phyloP scores from a whole-genome alignment of 2,113 vertebrate genomes.

The Bufo gargarizans region DNA sequence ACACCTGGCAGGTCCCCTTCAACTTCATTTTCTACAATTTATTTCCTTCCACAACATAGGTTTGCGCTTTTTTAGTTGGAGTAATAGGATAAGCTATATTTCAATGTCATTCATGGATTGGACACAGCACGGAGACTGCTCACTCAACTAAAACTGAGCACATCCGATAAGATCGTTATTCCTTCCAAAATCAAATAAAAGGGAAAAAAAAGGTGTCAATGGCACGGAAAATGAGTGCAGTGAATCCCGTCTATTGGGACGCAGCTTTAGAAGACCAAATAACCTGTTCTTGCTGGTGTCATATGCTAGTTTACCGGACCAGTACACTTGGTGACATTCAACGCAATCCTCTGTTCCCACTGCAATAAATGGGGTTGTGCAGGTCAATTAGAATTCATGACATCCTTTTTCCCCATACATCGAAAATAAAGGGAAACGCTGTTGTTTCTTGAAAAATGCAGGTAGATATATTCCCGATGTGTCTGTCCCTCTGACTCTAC shows the following conservation, averaged over 20 bases:
- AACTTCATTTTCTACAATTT: background rate
- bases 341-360: background rate
- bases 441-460: background rate
- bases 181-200: background rate
- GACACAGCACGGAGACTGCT: background rate
- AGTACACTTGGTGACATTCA: background rate
- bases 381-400: background rate
- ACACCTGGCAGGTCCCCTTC: background rate
- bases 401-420: background rate
- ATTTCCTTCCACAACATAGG: background rate
- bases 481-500: constrained; percentile 29
- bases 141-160: background rate
- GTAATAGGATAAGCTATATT: background rate
- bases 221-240: constrained; percentile 28
- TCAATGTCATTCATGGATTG: background rate
- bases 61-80: background rate
- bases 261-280: background rate
- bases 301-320: background rate
- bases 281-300: background rate
- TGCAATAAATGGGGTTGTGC: background rate
- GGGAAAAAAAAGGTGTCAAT: background rate
- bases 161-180: constrained; percentile 23
- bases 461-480: background rate
- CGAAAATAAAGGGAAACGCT: constrained; percentile 1
- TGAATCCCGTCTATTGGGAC: constrained; percentile 4